Evolutionary conservation across 2,113 vertebrate genomes (phyloP).

Genomic region (Andinoacara biseriatus): DNA sequence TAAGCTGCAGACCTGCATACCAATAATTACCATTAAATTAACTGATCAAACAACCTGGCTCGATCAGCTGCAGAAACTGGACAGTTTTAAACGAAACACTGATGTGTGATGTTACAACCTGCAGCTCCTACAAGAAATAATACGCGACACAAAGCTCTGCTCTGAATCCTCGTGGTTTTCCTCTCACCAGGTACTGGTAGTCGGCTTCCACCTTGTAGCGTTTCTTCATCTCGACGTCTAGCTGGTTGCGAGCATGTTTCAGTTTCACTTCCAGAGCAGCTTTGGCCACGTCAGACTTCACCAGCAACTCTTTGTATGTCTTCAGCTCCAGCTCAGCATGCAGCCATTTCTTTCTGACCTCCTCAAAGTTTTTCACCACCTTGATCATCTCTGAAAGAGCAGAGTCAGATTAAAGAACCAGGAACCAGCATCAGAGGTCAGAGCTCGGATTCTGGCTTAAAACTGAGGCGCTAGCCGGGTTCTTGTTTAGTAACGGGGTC

Average conservation of each 20-base stretch:
- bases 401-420: neutral
- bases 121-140: no score
- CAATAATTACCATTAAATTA: neutral
- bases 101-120: no score
- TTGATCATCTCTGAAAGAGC: conserved; percentile 70
- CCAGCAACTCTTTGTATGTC: conserved; percentile 80
- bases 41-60: neutral
- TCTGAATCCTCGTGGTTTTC: neutral
- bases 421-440: neutral
- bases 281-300: conserved; percentile 81
- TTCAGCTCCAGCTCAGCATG: conserved; percentile 78
- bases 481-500: no score
- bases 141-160: neutral
- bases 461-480: no score
- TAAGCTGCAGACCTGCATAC: neutral
- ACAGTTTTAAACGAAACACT: rapidly evolving
- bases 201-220: conserved; percentile 82
- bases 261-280: conserved; percentile 85
- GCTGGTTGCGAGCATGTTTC: conserved; percentile 87
- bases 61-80: neutral
- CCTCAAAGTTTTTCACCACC: conserved; percentile 77
- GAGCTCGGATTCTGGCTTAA: no score
- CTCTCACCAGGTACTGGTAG: conserved; percentile 83
- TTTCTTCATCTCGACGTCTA: conserved; percentile 89
- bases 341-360: conserved; percentile 76